Evolutionary conservation across 1,140 invertebrate species (phyloP).

Genomic region (Brachionus angularis): DNA sequence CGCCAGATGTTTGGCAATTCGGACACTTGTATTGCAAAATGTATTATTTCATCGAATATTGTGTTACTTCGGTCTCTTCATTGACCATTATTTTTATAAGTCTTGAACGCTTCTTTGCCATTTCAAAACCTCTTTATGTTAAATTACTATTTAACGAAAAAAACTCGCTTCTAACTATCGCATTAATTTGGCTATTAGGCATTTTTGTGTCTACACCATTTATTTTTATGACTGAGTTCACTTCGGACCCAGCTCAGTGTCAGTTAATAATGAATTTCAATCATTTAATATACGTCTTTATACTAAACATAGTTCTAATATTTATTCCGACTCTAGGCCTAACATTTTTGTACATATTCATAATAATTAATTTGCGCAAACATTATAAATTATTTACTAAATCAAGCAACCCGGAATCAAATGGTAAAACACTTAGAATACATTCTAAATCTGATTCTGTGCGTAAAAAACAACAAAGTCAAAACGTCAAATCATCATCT

Average conservation of each 20-base stretch:
- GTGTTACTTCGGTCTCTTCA: conserved; percentile 37
- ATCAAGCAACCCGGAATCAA: neutral
- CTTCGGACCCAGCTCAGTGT: neutral
- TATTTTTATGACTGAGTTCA: conserved; percentile 17
- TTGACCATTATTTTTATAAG: conserved; percentile 37
- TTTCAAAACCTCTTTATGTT: conserved; percentile 28
- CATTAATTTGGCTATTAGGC: conserved; percentile 23
- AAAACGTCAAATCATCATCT: neutral
- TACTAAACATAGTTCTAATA: conserved; percentile 14
- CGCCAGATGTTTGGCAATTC: conserved; percentile 49
- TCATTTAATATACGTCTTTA: conserved; percentile 1
- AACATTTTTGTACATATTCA: conserved; percentile 36
- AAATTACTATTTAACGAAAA: conserved; percentile 11
- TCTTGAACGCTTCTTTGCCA: conserved; percentile 32
- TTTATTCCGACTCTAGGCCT: conserved; percentile 10
- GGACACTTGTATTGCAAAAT: conserved; percentile 47
- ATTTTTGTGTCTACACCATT: conserved; percentile 25
- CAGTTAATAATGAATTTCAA: neutral
- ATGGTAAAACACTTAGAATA: neutral
- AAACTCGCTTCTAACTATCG: neutral
- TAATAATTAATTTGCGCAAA: conserved; percentile 9
- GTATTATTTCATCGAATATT: conserved; percentile 38
- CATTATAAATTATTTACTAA: conserved; percentile 16
- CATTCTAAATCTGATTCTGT: neutral
- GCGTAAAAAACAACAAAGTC: neutral